These are phyloP conservation scores for Gavialis gangeticus DNA, from an alignment of 2,113 vertebrate species.

Conservation along the genomic window DNA sequence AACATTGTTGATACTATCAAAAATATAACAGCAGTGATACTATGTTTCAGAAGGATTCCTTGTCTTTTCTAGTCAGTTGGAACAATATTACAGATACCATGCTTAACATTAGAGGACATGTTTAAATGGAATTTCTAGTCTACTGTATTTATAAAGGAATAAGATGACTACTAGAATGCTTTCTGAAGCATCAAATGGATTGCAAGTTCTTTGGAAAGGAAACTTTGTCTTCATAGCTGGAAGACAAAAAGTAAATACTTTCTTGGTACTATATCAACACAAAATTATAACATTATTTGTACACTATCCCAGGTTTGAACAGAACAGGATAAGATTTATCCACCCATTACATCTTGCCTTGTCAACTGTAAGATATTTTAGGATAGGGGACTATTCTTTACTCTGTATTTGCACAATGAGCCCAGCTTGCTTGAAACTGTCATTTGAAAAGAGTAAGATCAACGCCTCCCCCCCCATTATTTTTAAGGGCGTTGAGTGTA, in stretches of 20 bases:
- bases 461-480: background rate
- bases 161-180: background rate
- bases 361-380: background rate
- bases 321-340: background rate
- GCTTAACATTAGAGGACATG: accelerated
- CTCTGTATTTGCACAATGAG: background rate
- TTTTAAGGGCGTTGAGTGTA: background rate
- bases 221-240: background rate
- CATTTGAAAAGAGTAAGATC: background rate
- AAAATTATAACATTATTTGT: background rate
- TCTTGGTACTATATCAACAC: background rate
- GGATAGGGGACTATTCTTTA: background rate
- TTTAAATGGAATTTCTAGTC: background rate
- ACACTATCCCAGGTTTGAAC: background rate
- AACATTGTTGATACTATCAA: background rate
- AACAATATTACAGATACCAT: background rate
- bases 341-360: background rate
- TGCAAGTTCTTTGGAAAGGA: background rate
- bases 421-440: constrained; percentile 15
- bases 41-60: background rate
- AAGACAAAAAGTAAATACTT: accelerated
- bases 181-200: background rate
- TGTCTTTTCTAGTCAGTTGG: background rate
- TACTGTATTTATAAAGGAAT: background rate
- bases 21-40: background rate